phyloP scores from a whole-genome alignment of 2,797 vertebrate species.

The Sphenodon punctatus region DNA sequence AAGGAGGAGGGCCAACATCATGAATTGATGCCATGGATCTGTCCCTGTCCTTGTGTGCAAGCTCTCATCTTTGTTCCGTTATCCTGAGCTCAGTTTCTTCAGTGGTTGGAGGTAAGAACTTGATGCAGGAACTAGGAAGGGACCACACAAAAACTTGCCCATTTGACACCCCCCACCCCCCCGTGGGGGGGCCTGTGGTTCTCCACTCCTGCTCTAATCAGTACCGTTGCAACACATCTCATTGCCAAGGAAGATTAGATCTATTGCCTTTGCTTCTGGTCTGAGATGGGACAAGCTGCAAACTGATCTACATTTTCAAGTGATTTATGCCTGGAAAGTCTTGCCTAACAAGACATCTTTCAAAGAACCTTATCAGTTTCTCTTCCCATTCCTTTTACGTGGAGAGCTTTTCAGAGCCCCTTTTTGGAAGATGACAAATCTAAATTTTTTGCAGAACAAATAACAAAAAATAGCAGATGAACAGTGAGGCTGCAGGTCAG shows the following conservation, averaged over 20 bases:
- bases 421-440: not conserved
- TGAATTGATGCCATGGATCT: too few relatives aligned
- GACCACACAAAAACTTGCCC: too few relatives aligned
- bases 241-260: not conserved
- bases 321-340: conserved; percentile 8
- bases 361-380: not conserved
- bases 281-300: too few relatives aligned
- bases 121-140: too few relatives aligned
- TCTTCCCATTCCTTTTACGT: not conserved
- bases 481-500: not conserved
- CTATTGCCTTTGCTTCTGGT: conserved; percentile 1
- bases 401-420: not conserved
- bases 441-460: not conserved
- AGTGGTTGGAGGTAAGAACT: too few relatives aligned
- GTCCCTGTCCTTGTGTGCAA: too few relatives aligned
- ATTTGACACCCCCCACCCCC: too few relatives aligned
- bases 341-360: conserved; percentile 4
- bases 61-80: too few relatives aligned
- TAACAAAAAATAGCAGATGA: not conserved
- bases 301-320: conserved; percentile 8
- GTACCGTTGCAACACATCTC: not conserved
- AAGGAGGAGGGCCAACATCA: too few relatives aligned
- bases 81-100: too few relatives aligned
- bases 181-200: too few relatives aligned
- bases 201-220: too few relatives aligned